Percentiles rank a stretch among this genome's conserved stretches.
These are phyloP conservation scores for Echinometra lucunter DNA, from an alignment of 53 echinoderm and acorn worm species.

Conservation along the genomic window DNA sequence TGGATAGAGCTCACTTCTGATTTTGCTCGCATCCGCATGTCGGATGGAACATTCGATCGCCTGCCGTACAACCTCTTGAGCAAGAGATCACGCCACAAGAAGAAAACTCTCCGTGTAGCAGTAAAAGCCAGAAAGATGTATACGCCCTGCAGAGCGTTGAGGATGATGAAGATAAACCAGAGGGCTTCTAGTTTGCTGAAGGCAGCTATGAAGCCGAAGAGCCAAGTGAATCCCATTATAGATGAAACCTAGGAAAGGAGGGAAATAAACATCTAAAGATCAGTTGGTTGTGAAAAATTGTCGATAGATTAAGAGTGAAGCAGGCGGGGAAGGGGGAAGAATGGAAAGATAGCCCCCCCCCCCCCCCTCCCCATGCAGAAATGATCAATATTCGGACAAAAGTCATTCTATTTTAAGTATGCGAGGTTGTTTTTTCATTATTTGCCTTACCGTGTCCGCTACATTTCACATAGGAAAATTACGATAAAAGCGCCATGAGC, in stretches of 20 bases:
- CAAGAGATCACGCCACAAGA: constrained; percentile 62
- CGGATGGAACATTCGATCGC: neutral
- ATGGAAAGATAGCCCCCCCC: too few species aligned
- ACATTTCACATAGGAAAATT: too few species aligned
- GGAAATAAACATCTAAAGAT: neutral
- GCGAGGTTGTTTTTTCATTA: too few species aligned
- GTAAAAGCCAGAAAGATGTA: constrained; percentile 81
- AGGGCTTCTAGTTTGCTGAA: constrained; percentile 68
- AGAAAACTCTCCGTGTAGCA: constrained; percentile 70
- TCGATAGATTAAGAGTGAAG: neutral
- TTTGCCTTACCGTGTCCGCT: too few species aligned
- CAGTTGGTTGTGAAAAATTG: neutral
- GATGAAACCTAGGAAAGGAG: constrained; percentile 70
- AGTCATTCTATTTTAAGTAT: too few species aligned
- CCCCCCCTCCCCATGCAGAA: too few species aligned
- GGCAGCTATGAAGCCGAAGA: constrained; percentile 77
- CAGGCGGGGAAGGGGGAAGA: neutral
- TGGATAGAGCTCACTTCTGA: neutral
- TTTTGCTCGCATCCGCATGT: neutral
- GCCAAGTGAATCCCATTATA: constrained; percentile 91
- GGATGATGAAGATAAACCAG: constrained; percentile 75
- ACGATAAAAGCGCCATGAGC: too few species aligned
- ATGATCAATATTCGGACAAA: too few species aligned
- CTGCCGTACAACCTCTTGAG: constrained; percentile 6
- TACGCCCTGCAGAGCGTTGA: constrained; percentile 78